Conservation (phyloP, 2,797 vertebrate genomes). For the Sebastes glaucus region DNA sequence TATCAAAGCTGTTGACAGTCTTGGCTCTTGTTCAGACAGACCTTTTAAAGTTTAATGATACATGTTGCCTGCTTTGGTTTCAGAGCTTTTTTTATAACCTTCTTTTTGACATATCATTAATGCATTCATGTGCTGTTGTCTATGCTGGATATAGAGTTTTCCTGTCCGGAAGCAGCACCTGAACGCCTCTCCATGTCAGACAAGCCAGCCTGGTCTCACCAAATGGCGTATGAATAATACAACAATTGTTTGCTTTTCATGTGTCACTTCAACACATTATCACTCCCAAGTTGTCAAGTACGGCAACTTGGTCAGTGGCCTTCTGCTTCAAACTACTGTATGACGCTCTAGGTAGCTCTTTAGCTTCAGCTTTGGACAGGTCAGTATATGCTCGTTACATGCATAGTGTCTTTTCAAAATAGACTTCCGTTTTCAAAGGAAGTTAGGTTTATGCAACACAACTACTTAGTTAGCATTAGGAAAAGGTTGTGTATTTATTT, state of each 20-base stretch:
- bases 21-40: slow-evolving; percentile 43
- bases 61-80: slow-evolving; percentile 28
- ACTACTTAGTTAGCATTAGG: too few species aligned
- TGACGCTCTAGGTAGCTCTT: too few species aligned
- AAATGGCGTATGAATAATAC: background rate
- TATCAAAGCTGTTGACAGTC: slow-evolving; percentile 44
- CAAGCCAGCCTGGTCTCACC: background rate
- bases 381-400: too few species aligned
- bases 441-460: too few species aligned
- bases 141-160: background rate
- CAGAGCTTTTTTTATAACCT: background rate
- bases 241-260: background rate
- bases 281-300: too few species aligned
- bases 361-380: too few species aligned
- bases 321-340: too few species aligned
- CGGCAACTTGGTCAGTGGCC: too few species aligned
- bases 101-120: slow-evolving; percentile 6
- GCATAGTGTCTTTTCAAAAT: too few species aligned
- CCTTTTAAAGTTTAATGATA: slow-evolving; percentile 52
- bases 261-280: too few species aligned
- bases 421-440: too few species aligned
- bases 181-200: slow-evolving; percentile 5
- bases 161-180: background rate
- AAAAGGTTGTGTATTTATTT: too few species aligned
- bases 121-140: slow-evolving; percentile 2